Evolutionary conservation across 2,113 vertebrate genomes (phyloP).

Genomic region (sheep (Ovis aries)): ARS-UI_Ramb_v3.0 NC_056080.1:118162501-118163000

Average conservation of each 20-base stretch:
- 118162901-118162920: no score
- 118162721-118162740: not conserved
- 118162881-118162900: not conserved
- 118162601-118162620: not conserved
- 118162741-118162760: not conserved
- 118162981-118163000: not conserved
- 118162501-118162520: not conserved
- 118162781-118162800: not conserved
- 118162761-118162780: not conserved
- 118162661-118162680: not conserved
- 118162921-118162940: not conserved
- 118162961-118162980: not conserved
- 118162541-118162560: not conserved
- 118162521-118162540: not conserved
- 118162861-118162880: not conserved
- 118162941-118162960: not conserved
- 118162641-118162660: not conserved
- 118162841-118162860: not conserved
- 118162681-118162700: not conserved
- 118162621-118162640: not conserved
- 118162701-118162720: not conserved
- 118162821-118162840: not conserved
- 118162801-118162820: not conserved
- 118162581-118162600: not conserved
- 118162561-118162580: not conserved